Base-by-base conservation (phyloP, 2,797 vertebrate genomes). In the Danio choprae region DNA sequence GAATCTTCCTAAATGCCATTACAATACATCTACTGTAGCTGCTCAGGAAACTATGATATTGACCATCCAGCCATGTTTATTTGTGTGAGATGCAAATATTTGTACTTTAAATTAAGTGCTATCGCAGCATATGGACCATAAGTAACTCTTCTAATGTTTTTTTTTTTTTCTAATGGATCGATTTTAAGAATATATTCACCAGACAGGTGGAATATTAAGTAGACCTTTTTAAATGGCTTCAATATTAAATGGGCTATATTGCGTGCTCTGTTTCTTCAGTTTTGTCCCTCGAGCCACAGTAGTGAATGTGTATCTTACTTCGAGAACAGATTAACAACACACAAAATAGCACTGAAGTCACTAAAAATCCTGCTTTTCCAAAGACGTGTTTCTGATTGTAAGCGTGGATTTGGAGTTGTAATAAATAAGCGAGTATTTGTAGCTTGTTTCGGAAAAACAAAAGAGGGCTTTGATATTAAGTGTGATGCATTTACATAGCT, bases 41-140 rank as follows among this genome's bases (percentile, higher is more conserved):
- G 81, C 85, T 86, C 85, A 86, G 85, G 85, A 86, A 84, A 77
- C 71, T 78, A 71, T 79, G 69, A 83, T 82, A 69, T 44, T 74
- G 70, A 83, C 75, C 83, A 79, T 84, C 58, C 81, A 79, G 80
- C 65, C 78, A 76, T 83, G 65, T 79, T 48, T 83, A 83, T 84
- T 84, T 86, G 68, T 80, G 78, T 81, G 70, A 84, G 55, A 83
- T 83, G 83, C 74, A 84, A 79, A 82, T 77, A 83, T 82, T 83
- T 80, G 43, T 77, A 71, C 74, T 69, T 82, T 83, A 79, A 81
- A 68, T 68, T 8, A 36, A 73, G 68, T 70, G 68, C 50, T 64
- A 6, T 69, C 81, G 64, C 65, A 73, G 75, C 70, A 44, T 79
- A 69, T 40, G 70, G 77, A 83, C 74, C 75, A 83, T 75, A 84